Evolutionary conservation across 2,113 vertebrate species (phyloP).

Genomic region (Onychostoma macrolepis): DNA sequence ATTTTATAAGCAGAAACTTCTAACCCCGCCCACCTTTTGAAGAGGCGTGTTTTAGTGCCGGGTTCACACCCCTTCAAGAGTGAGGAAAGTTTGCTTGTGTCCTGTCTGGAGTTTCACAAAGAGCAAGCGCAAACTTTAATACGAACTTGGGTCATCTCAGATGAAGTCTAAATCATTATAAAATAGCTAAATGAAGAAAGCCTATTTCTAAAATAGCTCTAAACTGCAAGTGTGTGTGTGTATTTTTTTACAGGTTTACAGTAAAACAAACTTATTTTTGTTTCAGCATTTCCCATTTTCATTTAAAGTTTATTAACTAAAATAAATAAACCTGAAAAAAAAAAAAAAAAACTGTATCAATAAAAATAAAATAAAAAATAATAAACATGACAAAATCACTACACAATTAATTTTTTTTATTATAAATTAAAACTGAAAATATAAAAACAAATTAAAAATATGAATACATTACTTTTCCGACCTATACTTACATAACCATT

Average conservation of each 20-base stretch:
- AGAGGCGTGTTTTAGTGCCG: conserved; percentile 45
- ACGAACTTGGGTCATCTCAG: not conserved
- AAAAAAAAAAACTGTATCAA: not conserved
- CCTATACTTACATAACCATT: not conserved
- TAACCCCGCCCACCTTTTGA: conserved; percentile 55
- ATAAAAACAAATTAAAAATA: not conserved
- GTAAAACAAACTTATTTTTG: not conserved
- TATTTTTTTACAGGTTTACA: not conserved
- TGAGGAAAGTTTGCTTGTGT: conserved; percentile 15
- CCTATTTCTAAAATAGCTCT: not conserved
- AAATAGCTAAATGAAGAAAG: not conserved
- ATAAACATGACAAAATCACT: not conserved
- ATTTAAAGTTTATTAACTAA: not conserved
- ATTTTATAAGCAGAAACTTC: conserved; percentile 71
- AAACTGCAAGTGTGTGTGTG: not conserved
- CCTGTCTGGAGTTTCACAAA: not conserved
- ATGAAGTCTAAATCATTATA: not conserved
- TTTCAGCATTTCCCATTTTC: not conserved
- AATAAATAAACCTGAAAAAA: not conserved
- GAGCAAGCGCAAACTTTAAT: not conserved
- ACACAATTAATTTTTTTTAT: not conserved
- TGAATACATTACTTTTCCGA: too few relatives aligned
- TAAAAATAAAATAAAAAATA: not conserved
- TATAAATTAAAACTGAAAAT: not conserved
- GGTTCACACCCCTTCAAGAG: conserved; percentile 40